Conservation (phyloP, 2,113 vertebrate genomes). For the Pomatorhinus ruficollis region DNA sequence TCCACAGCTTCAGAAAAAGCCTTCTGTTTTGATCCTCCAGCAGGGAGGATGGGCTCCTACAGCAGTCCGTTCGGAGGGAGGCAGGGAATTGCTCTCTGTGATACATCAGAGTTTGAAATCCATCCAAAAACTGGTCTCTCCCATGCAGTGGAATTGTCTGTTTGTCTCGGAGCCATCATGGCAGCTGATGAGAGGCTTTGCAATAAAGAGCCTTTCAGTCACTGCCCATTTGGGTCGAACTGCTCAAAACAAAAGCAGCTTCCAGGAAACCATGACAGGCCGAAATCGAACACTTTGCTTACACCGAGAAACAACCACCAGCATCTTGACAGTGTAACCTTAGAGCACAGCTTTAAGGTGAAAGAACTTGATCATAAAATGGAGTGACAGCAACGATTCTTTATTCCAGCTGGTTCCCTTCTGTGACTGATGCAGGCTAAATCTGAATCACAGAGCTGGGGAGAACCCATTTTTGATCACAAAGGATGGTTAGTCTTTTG, state of each 20-base stretch:
- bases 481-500: conserved; percentile 42
- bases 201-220: conserved; percentile 60
- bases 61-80: background rate
- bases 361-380: conserved; percentile 37
- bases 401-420: conserved; percentile 13
- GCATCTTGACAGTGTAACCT: conserved; percentile 33
- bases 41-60: background rate
- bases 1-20: conserved; percentile 19
- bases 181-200: conserved; percentile 60
- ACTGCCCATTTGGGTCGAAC: conserved; percentile 26
- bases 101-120: conserved; percentile 32
- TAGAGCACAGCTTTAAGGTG: conserved; percentile 38
- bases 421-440: conserved; percentile 45
- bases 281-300: background rate
- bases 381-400: background rate
- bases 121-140: conserved; percentile 37
- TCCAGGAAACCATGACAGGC: conserved; percentile 37
- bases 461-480: conserved; percentile 48
- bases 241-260: conserved; percentile 59
- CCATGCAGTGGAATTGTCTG: conserved; percentile 26
- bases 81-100: conserved; percentile 18
- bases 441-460: conserved; percentile 47
- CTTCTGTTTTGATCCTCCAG: conserved; percentile 1
- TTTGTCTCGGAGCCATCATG: conserved; percentile 53
- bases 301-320: background rate